phyloP scores from a whole-genome alignment of 2,797 vertebrate genomes.

The Cheracebus regulus region DNA sequence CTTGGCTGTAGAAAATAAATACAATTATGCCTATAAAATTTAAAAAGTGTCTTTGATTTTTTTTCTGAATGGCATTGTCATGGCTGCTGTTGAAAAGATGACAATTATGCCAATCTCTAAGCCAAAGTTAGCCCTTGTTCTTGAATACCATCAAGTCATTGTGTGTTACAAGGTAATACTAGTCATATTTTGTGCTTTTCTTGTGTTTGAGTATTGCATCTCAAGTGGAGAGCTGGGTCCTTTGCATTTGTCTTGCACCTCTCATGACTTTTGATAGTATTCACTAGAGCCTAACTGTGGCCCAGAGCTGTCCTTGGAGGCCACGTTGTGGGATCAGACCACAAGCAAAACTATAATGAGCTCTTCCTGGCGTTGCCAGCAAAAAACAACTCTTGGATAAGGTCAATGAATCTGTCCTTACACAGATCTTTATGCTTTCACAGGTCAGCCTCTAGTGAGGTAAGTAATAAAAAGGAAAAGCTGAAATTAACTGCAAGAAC shows the following conservation, averaged over 20 bases:
- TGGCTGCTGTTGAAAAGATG: conserved; percentile 18
- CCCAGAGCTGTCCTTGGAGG: neutral
- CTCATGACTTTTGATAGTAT: neutral
- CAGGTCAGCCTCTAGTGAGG: neutral
- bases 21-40: neutral
- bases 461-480: neutral
- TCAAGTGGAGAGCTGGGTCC: neutral
- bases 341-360: conserved; percentile 46
- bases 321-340: neutral
- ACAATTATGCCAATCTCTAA: neutral
- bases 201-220: neutral
- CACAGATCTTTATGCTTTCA: neutral
- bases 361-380: neutral
- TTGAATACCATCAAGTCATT: neutral
- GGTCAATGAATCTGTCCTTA: neutral
- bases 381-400: neutral
- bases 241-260: neutral
- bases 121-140: neutral
- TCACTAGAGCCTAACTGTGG: neutral
- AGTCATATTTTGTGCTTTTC: neutral
- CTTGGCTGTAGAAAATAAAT: neutral
- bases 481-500: neutral
- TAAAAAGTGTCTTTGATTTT: neutral
- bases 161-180: neutral
- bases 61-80: neutral